These are phyloP conservation scores for Pempheris klunzingeri DNA, from an alignment of 2,797 vertebrate genomes.

Conservation along the genomic window DNA sequence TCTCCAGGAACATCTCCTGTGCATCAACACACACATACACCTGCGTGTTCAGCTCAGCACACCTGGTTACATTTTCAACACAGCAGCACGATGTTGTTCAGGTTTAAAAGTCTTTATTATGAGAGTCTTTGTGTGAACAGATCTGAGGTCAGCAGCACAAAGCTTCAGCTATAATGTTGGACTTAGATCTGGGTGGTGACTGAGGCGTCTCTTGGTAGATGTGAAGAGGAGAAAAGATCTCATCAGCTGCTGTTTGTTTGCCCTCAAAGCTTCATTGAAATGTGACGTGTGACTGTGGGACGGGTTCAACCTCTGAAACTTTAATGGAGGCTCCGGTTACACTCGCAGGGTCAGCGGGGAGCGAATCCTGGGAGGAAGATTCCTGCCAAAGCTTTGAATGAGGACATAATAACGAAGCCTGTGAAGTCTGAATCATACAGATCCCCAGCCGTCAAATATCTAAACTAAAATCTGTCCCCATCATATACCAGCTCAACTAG, in stretches of 20 bases:
- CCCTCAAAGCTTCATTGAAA: conserved; percentile 45
- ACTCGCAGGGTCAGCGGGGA: conserved; percentile 5
- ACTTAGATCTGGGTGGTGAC: not conserved
- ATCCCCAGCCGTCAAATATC: not conserved
- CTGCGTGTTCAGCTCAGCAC: not conserved
- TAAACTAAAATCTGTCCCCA: no score
- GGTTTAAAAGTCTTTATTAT: not conserved
- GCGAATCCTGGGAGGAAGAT: conserved; percentile 10
- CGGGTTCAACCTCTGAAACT: conserved; percentile 55
- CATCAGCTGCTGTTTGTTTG: conserved; percentile 31
- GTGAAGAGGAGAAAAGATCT: conserved; percentile 29
- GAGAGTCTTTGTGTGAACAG: not conserved
- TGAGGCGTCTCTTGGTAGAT: not conserved
- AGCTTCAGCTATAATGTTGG: not conserved
- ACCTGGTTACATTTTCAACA: not conserved
- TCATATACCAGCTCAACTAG: not conserved
- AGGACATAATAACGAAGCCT: not conserved
- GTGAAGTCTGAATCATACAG: not conserved
- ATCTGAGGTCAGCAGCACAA: not conserved
- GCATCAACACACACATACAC: not conserved
- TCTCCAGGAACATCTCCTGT: conserved; percentile 90
- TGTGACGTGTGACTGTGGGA: conserved; percentile 5
- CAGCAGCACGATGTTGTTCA: not conserved
- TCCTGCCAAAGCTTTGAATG: not conserved
- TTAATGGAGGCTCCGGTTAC: conserved; percentile 66